Evolutionary conservation across 1,140 invertebrate genomes (phyloP), one percentile per base, ranked within the genome.

Genomic region (Mactra quadrangularis): DNA sequence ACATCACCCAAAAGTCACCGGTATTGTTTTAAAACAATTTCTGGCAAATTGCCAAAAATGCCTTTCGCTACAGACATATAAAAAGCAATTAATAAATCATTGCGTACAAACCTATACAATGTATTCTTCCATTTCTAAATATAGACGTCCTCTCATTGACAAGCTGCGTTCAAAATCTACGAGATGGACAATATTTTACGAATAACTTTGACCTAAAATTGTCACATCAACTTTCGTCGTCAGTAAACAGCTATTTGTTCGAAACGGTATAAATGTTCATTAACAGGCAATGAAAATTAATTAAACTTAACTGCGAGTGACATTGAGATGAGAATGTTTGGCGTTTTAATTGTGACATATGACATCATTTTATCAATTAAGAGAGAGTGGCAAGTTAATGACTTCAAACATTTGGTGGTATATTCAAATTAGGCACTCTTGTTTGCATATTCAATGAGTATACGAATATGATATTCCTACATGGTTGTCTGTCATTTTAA

Each of bases 301-400:
- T 81, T 78, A 68, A 70, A 35, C 25, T 64, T 55, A 81, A 45
- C 25, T 41, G 31, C 19, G 7, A 19, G 29, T 81, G 77, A 81
- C 77, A 81, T 33, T 45, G 19, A 35, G 38, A 57, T 47, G 68
- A 25, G 77, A 33, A 19, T 31, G 15, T 71, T 81, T 71, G 77
- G 71, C 77, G 77, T 70, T 71, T 81, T 70, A 53, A 81, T 71
- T 70, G 52, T 35, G 64, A 59, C 77, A 81, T 9, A 33, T 81
- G 77, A 81, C 77, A 81, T 59, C 38, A 81, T 70, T 81, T 81
- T 81, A 81, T 81, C 77, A 81, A 81, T 81, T 81, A 81, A 81
- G 77, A 33, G 41, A 68, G 55, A 41, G 64, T 81, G 77, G 62
- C 77, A 81, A 81, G 59, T 81, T 81, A 59, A 81, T 41, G 77